Evolutionary conservation across 2,113 vertebrate species (phyloP), one percentile per base, ranked within the genome.

Genomic region (Istiophorus platypterus): DNA sequence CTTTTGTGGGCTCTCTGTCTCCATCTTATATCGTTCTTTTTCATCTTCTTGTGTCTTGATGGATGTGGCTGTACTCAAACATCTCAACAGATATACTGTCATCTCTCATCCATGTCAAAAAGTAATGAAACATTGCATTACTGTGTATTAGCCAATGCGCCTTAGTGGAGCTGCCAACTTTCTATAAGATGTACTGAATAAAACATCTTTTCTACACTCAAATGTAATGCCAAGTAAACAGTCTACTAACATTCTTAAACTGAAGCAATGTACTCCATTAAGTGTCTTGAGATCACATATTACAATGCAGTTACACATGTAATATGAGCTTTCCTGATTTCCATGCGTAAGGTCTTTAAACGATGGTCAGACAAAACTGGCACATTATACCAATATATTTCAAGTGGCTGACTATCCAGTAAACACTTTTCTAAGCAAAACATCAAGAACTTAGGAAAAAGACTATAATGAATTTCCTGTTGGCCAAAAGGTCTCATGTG

Each of bases 61-160:
- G 83, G 87, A 89, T 86, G 63, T 85, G 63, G 81, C 78, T 85
- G 63, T 74, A 58, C 82, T 90, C 52, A 78, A 88, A 90, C 85
- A 86, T 92, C 88, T 88, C 80, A 72, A 76, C 81, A 93, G 89
- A 90, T 29, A 22, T 67, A 54, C 76, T 62, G 90, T 89, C 93
- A 89, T 66, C 37, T 27, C 58, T 81, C 69, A 92, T 94, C 74
- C 89, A 49, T 66, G 74, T 93, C 91, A 94, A 78, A 84, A 85
- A 78, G 71, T 65, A 88, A 93, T 82, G 78, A 89, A 91, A 89
- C n/a, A 61, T 67, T 72, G 56, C 78, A 88, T 78, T 76, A 83
- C 80, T 81, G 58, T 78, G 66, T 37, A 88, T 90, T 81, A 89
- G 52, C 54, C 54, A 31, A 78, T 88, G 75, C n/a, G 27, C 47